These are phyloP conservation scores for Sinohyriopsis cumingii DNA, from an alignment of 2,888 invertebrate species.

Conservation along the genomic window DNA sequence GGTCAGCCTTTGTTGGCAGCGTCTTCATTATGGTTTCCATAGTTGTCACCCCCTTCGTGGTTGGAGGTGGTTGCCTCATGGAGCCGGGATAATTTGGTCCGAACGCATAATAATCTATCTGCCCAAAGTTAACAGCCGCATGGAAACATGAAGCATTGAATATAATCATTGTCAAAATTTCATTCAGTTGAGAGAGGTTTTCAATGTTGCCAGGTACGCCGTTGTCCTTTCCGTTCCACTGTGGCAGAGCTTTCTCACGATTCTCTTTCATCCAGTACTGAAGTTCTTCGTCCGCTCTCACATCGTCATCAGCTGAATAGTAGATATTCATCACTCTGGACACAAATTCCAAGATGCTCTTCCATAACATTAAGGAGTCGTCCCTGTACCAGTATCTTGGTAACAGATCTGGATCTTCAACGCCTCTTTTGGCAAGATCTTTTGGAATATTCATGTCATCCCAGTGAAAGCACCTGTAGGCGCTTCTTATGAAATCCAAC, in stretches of 20 bases:
- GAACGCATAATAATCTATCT: conserved; percentile 34
- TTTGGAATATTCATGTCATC: conserved; percentile 23
- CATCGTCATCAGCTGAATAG: conserved; percentile 26
- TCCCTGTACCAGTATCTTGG: conserved; percentile 34
- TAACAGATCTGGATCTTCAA: conserved; percentile 22
- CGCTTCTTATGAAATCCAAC: conserved; percentile 11
- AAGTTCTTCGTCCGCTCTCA: conserved; percentile 22
- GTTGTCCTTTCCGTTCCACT: conserved; percentile 16
- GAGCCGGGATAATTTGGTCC: conserved; percentile 37
- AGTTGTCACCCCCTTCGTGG: conserved; percentile 23
- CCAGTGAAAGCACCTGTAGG: conserved; percentile 20
- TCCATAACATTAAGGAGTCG: conserved; percentile 29
- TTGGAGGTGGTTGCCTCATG: conserved; percentile 29
- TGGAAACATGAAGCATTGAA: conserved; percentile 31
- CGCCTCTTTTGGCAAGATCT: conserved; percentile 24
- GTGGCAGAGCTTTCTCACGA: conserved; percentile 22
- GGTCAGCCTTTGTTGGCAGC: conserved; percentile 31
- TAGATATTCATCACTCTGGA: conserved; percentile 18
- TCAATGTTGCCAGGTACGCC: conserved; percentile 26
- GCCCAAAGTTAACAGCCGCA: conserved; percentile 32
- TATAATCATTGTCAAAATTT: conserved; percentile 29
- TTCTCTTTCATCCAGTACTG: conserved; percentile 27
- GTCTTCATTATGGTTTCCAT: conserved; percentile 24
- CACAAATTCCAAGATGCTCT: conserved; percentile 18
- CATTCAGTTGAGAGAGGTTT: conserved; percentile 18